Conservation (phyloP, 2,797 vertebrate species). For the Girardinus metallicus region DNA sequence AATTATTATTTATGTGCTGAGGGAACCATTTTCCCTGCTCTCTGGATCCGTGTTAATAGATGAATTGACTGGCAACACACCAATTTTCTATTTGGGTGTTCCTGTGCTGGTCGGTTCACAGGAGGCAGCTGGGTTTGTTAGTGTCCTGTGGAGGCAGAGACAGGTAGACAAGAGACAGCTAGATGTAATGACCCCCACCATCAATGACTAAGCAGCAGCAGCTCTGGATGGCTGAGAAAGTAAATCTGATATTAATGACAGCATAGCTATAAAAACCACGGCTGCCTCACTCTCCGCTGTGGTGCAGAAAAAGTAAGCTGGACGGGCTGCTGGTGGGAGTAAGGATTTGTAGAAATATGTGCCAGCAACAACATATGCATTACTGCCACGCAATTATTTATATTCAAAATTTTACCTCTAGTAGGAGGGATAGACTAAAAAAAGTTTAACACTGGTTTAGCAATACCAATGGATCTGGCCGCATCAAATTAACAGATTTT, state of each 20-base stretch:
- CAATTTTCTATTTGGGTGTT: slow-evolving; percentile 52
- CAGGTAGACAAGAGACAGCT: slow-evolving; percentile 59
- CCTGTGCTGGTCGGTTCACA: slow-evolving; percentile 49
- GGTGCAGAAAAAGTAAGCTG: slow-evolving; percentile 29
- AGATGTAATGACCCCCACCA: slow-evolving; percentile 63
- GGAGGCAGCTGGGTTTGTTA: slow-evolving; percentile 63
- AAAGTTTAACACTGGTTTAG: background rate
- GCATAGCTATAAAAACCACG: slow-evolving; percentile 63
- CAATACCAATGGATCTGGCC: background rate
- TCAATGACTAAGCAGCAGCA: slow-evolving; percentile 56
- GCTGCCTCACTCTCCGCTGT: slow-evolving; percentile 27
- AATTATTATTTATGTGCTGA: slow-evolving; percentile 57
- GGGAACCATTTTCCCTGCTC: slow-evolving; percentile 28
- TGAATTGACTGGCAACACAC: slow-evolving; percentile 52
- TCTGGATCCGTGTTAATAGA: slow-evolving; percentile 32
- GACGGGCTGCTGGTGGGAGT: slow-evolving; percentile 37
- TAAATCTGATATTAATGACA: slow-evolving; percentile 72
- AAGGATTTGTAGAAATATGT: slow-evolving; percentile 22
- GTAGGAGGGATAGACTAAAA: background rate
- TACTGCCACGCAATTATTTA: slow-evolving; percentile 11
- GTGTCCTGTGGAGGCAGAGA: slow-evolving; percentile 56
- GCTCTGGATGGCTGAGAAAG: slow-evolving; percentile 65
- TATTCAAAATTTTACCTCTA: background rate
- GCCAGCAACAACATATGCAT: slow-evolving; percentile 28
- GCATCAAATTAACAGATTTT: background rate